These are phyloP conservation scores for Pristionchus entomophagus DNA, from an alignment of 2,888 invertebrate species.

Conservation along the genomic window DNA sequence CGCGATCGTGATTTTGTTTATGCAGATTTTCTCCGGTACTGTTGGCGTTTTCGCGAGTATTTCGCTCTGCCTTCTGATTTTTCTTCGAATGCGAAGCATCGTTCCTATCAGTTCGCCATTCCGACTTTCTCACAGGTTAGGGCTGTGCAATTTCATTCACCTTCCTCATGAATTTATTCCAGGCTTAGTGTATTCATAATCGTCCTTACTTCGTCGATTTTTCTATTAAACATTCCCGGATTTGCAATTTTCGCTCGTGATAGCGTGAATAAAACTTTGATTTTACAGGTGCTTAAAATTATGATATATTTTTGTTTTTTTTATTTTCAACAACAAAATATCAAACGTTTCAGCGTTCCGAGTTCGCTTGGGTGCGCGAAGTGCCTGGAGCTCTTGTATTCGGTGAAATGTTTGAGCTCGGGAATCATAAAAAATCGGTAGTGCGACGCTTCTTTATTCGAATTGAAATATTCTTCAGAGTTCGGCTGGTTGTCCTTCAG, in stretches of 20 bases:
- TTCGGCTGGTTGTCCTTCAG: not conserved
- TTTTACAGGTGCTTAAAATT: not conserved
- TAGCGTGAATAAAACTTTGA: not conserved
- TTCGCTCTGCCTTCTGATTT: not conserved
- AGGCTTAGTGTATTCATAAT: not conserved
- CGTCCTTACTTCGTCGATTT: not conserved
- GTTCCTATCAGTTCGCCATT: not conserved
- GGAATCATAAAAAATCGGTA: not conserved
- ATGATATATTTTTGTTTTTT: too few relatives aligned
- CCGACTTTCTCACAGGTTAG: not conserved
- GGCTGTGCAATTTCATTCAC: too few relatives aligned
- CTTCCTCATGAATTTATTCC: too few relatives aligned
- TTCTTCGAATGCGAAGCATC: not conserved
- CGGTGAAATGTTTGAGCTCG: not conserved
- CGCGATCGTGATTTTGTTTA: not conserved
- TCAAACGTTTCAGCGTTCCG: not conserved
- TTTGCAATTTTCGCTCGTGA: not conserved
- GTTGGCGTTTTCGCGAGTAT: not conserved
- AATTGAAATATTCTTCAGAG: not conserved
- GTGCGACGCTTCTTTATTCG: not conserved
- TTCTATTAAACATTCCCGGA: not conserved
- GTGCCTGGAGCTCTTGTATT: not conserved
- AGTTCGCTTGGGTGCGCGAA: not conserved
- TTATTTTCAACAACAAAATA: not conserved
- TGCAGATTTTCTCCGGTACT: not conserved